Evolutionary conservation across 2,113 vertebrate genomes (phyloP).

Genomic region (Eleginops maclovinus): DNA sequence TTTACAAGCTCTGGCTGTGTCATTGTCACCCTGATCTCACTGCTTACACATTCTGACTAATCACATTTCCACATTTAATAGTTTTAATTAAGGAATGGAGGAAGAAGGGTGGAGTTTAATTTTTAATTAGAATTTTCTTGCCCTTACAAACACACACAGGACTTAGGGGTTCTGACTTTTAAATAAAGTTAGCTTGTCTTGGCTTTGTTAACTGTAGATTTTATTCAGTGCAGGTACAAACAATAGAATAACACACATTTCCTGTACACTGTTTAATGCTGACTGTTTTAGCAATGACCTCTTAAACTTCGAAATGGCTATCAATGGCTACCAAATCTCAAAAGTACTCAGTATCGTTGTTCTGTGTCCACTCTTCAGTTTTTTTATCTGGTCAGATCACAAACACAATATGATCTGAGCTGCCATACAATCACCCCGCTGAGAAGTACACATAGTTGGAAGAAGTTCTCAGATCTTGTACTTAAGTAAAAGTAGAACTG

Average conservation of each 20-base stretch:
- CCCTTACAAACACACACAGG: background rate
- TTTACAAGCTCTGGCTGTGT: conserved; percentile 66
- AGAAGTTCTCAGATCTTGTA: too few relatives aligned
- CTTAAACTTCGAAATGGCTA: too few relatives aligned
- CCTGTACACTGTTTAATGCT: background rate
- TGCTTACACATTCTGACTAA: conserved; percentile 42
- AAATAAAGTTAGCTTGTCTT: background rate
- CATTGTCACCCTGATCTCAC: conserved; percentile 3
- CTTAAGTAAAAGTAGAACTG: too few relatives aligned
- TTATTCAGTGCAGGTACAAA: background rate
- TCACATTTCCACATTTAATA: conserved; percentile 65
- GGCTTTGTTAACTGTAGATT: background rate
- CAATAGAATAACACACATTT: too few relatives aligned
- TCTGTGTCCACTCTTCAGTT: too few relatives aligned
- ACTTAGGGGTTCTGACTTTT: background rate
- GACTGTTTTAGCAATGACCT: too few relatives aligned
- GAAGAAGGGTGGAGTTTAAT: background rate
- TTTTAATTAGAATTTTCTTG: background rate
- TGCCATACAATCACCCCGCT: too few relatives aligned
- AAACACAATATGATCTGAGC: too few relatives aligned
- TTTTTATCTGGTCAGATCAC: too few relatives aligned
- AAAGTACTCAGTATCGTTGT: too few relatives aligned
- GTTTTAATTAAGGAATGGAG: conserved; percentile 36
- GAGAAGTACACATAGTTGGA: too few relatives aligned
- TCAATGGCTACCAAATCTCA: too few relatives aligned